Conservation (phyloP, 1,140 invertebrate genomes). For the Drusus annulatus region DNA sequence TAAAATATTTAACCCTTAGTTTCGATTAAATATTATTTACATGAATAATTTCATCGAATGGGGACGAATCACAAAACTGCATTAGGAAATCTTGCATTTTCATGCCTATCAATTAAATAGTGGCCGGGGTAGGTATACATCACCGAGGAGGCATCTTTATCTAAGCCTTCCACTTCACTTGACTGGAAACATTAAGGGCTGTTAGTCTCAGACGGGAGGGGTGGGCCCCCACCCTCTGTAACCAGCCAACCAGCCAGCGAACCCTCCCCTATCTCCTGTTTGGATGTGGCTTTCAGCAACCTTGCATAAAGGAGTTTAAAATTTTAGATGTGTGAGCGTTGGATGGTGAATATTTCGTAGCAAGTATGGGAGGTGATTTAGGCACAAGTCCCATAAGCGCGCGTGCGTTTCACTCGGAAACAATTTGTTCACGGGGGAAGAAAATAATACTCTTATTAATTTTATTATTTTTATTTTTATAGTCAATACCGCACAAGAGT, state of each 20-base stretch:
- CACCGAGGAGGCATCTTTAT: conserved; percentile 42
- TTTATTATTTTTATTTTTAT: too few species aligned
- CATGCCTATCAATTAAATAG: conserved; percentile 9
- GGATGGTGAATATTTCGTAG: too few species aligned
- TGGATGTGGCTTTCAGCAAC: conserved; percentile 19
- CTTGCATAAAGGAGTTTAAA: background rate
- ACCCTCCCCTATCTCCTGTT: background rate
- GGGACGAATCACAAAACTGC: background rate
- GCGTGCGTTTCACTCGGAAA: too few species aligned
- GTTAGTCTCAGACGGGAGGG: conserved; percentile 10
- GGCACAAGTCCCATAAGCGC: too few species aligned
- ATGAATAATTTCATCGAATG: too few species aligned
- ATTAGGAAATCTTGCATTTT: background rate
- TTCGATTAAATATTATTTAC: too few species aligned
- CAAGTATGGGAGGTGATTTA: too few species aligned
- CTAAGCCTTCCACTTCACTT: conserved; percentile 53
- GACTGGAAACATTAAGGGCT: conserved; percentile 35
- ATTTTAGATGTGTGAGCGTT: background rate
- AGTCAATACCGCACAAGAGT: too few species aligned
- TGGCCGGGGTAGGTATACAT: background rate
- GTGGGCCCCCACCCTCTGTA: background rate
- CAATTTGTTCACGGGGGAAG: too few species aligned
- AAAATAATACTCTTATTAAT: too few species aligned
- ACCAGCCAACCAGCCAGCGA: background rate
- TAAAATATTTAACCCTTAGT: too few species aligned